These are phyloP conservation scores for Cliona cf. orientalis DNA, from an alignment of 37 sponge, comb jelly and placozoan species.

Conservation along the genomic window DNA sequence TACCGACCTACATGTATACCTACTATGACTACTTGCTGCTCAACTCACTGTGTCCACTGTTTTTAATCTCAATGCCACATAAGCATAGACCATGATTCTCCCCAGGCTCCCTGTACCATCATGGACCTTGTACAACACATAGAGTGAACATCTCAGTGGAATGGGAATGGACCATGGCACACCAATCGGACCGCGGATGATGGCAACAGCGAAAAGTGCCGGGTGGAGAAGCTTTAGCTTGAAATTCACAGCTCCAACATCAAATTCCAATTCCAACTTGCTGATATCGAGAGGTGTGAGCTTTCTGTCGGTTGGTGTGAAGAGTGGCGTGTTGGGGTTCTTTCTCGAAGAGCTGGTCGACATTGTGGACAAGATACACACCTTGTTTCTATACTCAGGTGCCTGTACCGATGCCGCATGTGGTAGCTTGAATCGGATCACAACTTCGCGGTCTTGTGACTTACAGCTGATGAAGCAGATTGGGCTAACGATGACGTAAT, in stretches of 20 bases:
- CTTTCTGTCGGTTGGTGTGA: conserved; percentile 4
- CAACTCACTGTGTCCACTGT: conserved; percentile 33
- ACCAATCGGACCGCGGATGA: not conserved
- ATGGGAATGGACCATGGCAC: not conserved
- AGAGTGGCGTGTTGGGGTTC: not conserved
- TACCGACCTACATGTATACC: not conserved
- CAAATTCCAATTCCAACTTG: conserved; percentile 1
- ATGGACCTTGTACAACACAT: conserved; percentile 18
- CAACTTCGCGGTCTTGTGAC: not conserved
- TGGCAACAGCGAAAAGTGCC: conserved; percentile 44
- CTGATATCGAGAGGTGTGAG: not conserved
- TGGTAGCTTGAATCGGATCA: conserved; percentile 38
- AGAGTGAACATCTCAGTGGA: conserved; percentile 46
- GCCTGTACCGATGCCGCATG: not conserved
- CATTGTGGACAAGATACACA: conserved; percentile 16
- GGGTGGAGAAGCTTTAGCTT: conserved; percentile 8
- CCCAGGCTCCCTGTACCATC: not conserved
- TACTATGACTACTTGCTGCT: not conserved
- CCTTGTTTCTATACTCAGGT: not conserved
- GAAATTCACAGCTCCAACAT: not conserved
- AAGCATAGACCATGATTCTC: conserved; percentile 19
- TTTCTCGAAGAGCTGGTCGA: not conserved
- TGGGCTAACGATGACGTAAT: conserved; percentile 52
- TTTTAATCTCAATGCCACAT: conserved; percentile 34
- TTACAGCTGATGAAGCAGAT: conserved; percentile 57